A percentile compares a stretch with the other conserved stretches of the same genome.
These are phyloP conservation scores for Phaenicophaeus curvirostris DNA, from an alignment of 2,797 vertebrate genomes.

Conservation along the genomic window DNA sequence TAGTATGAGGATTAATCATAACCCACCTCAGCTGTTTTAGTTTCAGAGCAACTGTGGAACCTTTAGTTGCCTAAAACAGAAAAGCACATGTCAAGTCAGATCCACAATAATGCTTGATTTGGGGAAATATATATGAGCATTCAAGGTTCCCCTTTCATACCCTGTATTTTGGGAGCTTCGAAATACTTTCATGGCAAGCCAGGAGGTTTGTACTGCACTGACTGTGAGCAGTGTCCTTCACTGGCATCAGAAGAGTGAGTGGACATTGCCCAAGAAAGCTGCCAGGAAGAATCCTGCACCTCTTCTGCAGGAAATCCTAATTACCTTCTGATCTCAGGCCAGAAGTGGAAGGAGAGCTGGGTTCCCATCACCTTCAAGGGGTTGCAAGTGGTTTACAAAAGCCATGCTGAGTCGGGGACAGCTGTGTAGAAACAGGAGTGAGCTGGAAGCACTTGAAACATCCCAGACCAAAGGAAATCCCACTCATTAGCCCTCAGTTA, in stretches of 20 bases:
- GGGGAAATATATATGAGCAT: background rate
- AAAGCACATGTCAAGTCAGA: background rate
- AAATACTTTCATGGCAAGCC: background rate
- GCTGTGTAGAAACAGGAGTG: background rate
- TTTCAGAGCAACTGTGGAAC: background rate
- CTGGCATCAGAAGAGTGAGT: background rate
- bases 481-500: background rate
- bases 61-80: background rate
- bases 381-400: background rate
- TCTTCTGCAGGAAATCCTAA: background rate
- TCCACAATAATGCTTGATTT: background rate
- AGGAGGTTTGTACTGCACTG: background rate
- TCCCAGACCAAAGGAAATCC: background rate
- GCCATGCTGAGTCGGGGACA: background rate
- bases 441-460: background rate
- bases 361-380: background rate
- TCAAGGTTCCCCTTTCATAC: background rate
- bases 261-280: background rate
- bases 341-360: background rate
- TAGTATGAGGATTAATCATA: background rate
- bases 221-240: background rate
- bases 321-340: background rate
- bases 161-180: background rate
- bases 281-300: background rate
- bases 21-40: background rate